Conservation (phyloP, 2,113 vertebrate genomes). For the Alosa alosa region DNA sequence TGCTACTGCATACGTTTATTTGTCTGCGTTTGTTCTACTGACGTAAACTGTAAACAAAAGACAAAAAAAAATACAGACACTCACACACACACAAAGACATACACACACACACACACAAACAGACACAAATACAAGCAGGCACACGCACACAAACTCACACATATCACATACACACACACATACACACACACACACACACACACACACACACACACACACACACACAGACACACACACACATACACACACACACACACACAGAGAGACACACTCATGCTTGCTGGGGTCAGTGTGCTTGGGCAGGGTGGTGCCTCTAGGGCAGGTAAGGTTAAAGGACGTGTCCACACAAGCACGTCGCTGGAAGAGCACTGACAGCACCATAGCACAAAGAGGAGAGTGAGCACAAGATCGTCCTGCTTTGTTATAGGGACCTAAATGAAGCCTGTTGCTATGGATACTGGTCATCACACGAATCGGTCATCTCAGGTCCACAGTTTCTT, state of each 20-base stretch:
- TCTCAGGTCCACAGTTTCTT: not conserved
- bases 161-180: not conserved
- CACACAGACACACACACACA: not conserved
- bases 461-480: not conserved
- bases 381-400: not conserved
- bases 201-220: not conserved
- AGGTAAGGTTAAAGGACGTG: not conserved
- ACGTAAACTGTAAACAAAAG: too few relatives aligned
- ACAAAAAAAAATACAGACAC: too few relatives aligned
- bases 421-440: not conserved
- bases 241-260: not conserved
- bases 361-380: not conserved
- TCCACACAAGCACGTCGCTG: not conserved
- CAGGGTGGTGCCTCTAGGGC: not conserved
- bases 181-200: not conserved
- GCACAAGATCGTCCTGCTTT: not conserved
- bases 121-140: not conserved
- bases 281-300: not conserved
- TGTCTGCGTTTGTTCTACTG: too few relatives aligned
- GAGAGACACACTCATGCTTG: not conserved
- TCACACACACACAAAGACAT: too few relatives aligned
- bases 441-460: constrained; percentile 5
- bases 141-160: too few relatives aligned
- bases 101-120: too few relatives aligned
- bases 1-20: not conserved